Evolutionary conservation across 2,797 vertebrate genomes (phyloP).

Genomic region (Nothura maculosa): DNA sequence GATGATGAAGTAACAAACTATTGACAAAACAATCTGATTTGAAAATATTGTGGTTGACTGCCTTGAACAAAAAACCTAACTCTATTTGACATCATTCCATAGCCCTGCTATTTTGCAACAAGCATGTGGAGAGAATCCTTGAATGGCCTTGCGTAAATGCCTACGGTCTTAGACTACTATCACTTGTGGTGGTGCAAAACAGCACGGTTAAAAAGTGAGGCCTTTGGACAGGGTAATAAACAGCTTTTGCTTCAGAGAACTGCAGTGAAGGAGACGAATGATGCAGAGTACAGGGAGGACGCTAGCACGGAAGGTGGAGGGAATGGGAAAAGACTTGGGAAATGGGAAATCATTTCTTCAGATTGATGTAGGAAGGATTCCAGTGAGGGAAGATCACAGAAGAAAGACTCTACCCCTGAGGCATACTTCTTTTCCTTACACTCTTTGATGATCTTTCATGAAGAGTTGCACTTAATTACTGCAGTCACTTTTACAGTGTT

Average conservation of each 20-base stretch:
- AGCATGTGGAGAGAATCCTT: not conserved
- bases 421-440: accelerated
- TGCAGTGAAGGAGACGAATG: not conserved
- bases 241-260: not conserved
- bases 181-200: not conserved
- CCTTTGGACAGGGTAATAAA: not conserved
- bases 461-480: slow-evolving; percentile 25
- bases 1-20: not conserved
- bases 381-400: not conserved
- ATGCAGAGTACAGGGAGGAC: not conserved
- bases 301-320: not conserved
- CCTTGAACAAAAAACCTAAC: not conserved
- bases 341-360: not conserved
- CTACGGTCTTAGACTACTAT: not conserved
- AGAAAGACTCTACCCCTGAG: not conserved
- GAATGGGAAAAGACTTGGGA: accelerated
- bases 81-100: not conserved
- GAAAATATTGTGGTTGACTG: not conserved
- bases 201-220: not conserved
- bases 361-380: not conserved
- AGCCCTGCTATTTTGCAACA: not conserved
- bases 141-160: not conserved
- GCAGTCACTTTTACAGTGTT: not conserved
- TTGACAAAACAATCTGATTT: not conserved
- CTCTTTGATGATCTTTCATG: slow-evolving; percentile 10